Evolutionary conservation across 2,888 invertebrate species (phyloP), one percentile per base, ranked within the genome.

Genomic region (Poecilus cupreus): DNA sequence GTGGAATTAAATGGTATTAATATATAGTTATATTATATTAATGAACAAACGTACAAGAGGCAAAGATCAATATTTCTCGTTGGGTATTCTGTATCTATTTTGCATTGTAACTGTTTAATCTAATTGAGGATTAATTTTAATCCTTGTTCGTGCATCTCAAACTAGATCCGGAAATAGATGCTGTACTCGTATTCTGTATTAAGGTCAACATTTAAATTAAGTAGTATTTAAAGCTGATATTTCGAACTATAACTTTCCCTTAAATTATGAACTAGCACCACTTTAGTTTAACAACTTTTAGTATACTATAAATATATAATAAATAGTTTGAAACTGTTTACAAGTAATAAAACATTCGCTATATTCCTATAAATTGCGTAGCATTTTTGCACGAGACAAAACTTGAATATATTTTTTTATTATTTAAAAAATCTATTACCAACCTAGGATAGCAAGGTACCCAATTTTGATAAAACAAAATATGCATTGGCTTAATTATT

Each of bases 41-140:
- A 51, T 24, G 60, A 60, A 60, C 20, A 16, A 60, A 60, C n/a
- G 11, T 60, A 2, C n/a, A 13, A 60, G 32, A 24, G 20, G 5
- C 2, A 32, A 3, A 68, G 37, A 68, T 68, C 64, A 68, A 68
- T 68, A 68, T 37, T 16, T 32, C 2, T 49, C 13, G 64, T 37
- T 37, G 60, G 60, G 13, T 26, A 32, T 68, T 68, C 64, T 39
- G 64, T 18, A 68, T 68, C 64, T 68, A 68, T 68, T 68, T 68
- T 68, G 64, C 64, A 68, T 68, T 37, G 64, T 68, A 37, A 68
- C 64, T 68, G 37, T 68, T 68, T 68, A 37, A 68, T 68, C 64
- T 68, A 68, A 68, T 68, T 68, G 64, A 68, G 64, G 64, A 68
- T 68, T 68, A 68, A 68, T 68, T 68, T 68, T 68, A 68, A 68